A percentile compares a stretch with the other conserved stretches of the same genome.
Evolutionary conservation across 2,113 vertebrate genomes (phyloP).

Genomic region (Cepphus grylle): DNA sequence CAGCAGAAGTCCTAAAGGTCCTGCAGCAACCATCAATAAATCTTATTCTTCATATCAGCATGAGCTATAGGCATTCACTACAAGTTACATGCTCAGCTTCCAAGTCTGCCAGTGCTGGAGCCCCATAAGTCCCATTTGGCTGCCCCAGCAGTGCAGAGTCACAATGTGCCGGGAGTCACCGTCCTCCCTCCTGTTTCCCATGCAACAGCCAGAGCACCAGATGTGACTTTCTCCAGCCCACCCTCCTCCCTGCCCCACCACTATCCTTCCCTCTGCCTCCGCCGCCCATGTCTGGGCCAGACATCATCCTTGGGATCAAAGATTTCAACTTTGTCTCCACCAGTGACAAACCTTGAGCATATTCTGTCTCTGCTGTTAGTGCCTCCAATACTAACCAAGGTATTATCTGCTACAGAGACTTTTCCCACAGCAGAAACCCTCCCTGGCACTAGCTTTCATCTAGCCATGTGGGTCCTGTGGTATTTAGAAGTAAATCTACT

Average conservation of each 20-base stretch:
- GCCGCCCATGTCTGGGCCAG: neutral
- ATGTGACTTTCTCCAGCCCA: neutral
- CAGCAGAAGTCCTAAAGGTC: neutral
- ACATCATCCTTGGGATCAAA: neutral
- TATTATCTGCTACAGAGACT: neutral
- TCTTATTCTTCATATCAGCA: neutral
- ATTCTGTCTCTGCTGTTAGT: neutral
- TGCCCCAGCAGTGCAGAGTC: neutral
- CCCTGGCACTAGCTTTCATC: neutral
- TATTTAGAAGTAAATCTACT: neutral
- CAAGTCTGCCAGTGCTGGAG: neutral
- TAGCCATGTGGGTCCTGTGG: rapidly evolving
- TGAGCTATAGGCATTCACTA: neutral
- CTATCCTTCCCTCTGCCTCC: neutral
- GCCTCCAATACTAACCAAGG: neutral
- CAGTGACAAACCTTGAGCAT: neutral
- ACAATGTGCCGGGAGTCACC: neutral
- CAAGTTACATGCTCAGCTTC: neutral
- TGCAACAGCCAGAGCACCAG: neutral
- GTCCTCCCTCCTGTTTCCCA: neutral
- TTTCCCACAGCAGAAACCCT: neutral
- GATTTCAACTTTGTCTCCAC: neutral
- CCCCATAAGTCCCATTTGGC: neutral
- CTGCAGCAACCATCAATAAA: neutral
- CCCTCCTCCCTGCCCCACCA: neutral